Evolutionary conservation across 2,113 vertebrate genomes (phyloP).

Genomic region (Vulpes lagopus): DNA sequence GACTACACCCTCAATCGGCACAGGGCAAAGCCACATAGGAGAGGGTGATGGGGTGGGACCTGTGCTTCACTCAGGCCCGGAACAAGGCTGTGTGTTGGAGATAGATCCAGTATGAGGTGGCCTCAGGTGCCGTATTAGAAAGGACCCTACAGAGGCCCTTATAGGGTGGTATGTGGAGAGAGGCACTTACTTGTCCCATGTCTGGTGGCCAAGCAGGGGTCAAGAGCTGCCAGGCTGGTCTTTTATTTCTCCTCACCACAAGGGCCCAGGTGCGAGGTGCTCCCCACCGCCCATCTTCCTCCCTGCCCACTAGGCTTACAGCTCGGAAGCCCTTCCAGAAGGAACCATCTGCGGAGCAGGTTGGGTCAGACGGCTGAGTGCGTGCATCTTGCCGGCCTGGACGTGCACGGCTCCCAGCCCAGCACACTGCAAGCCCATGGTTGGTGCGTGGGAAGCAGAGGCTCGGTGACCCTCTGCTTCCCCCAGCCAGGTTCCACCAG

Average conservation of each 20-base stretch:
- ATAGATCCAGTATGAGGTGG: neutral
- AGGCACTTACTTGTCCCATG: too few species aligned
- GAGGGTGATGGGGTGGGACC: neutral
- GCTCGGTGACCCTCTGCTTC: neutral
- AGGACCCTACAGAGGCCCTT: too few species aligned
- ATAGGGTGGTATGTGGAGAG: neutral
- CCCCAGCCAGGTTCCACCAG: too few species aligned
- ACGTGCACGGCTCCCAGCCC: accelerated
- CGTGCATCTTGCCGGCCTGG: accelerated
- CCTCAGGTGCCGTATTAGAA: neutral
- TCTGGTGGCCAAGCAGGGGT: neutral
- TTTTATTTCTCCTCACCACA: accelerated
- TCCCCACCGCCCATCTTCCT: neutral
- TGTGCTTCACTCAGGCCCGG: accelerated
- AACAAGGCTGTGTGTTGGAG: accelerated
- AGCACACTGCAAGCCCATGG: neutral
- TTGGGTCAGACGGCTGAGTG: neutral
- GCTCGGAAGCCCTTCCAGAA: accelerated
- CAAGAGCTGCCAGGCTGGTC: neutral
- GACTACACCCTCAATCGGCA: conserved; percentile 71
- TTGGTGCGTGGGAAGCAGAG: neutral
- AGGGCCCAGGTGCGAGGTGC: accelerated
- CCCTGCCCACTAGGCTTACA: accelerated
- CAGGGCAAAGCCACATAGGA: neutral
- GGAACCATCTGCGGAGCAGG: accelerated